A percentile compares a stretch with the other conserved stretches of the same genome.
These are phyloP conservation scores for Seira ritae DNA, from an alignment of 2,888 invertebrate species.

Conservation along the genomic window DNA sequence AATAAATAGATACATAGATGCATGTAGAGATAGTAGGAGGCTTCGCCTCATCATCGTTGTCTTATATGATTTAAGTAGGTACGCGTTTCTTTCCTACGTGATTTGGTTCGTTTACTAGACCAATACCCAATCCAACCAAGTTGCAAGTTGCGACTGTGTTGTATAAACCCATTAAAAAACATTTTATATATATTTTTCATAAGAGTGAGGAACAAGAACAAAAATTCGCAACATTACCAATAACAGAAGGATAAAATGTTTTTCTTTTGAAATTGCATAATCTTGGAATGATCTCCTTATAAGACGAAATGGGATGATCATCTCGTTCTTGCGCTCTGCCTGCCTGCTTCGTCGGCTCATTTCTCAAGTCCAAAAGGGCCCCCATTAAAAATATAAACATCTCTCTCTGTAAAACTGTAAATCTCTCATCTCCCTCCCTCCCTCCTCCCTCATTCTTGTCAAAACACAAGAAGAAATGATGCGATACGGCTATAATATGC, in stretches of 20 bases:
- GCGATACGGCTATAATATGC: too few relatives aligned
- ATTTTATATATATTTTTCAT: neutral
- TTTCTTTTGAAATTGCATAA: slow-evolving; percentile 46
- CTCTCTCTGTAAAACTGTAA: neutral
- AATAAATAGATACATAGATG: too few relatives aligned
- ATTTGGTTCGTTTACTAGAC: neutral
- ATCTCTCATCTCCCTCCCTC: neutral
- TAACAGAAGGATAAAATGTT: slow-evolving; percentile 41
- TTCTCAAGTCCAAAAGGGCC: slow-evolving; percentile 16
- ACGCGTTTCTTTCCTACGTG: neutral
- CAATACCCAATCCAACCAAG: neutral
- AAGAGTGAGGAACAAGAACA: slow-evolving; percentile 4
- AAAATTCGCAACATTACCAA: slow-evolving; percentile 23
- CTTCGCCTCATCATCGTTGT: neutral
- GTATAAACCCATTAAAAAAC: slow-evolving; percentile 6
- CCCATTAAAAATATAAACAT: slow-evolving; percentile 3
- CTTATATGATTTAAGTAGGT: neutral
- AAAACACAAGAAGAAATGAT: slow-evolving; percentile 13
- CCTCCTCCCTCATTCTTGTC: neutral
- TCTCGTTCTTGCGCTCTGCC: slow-evolving; percentile 20
- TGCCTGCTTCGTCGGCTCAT: slow-evolving; percentile 62
- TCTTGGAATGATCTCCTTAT: slow-evolving; percentile 61
- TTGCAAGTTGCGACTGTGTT: neutral
- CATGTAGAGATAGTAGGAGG: slow-evolving; percentile 13
- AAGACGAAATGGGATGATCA: slow-evolving; percentile 60